Conservation (phyloP, 53 echinoderm and acorn worm genomes). For the Henricia sp. region DNA sequence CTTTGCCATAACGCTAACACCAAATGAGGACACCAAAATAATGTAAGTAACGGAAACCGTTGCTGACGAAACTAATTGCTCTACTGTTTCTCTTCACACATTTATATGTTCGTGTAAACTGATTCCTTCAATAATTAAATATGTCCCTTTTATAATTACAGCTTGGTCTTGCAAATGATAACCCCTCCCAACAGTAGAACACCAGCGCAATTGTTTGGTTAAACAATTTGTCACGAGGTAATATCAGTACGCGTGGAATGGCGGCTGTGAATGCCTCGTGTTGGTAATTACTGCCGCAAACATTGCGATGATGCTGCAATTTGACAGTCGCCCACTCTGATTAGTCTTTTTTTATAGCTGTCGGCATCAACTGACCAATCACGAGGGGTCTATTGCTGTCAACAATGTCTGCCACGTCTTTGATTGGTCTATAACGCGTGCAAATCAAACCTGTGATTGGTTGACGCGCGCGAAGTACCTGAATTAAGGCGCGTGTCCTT, state of each 20-base stretch:
- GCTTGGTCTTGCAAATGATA: neutral
- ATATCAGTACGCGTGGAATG: neutral
- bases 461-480: neutral
- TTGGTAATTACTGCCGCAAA: constrained; percentile 25
- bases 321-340: neutral
- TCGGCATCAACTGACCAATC: neutral
- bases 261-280: neutral
- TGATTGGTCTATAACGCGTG: neutral
- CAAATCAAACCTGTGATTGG: neutral
- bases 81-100: neutral
- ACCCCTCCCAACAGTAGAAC: neutral
- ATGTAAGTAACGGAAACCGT: too few species aligned
- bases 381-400: too few species aligned
- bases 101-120: neutral
- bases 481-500: neutral
- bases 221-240: neutral
- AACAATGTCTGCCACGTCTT: too few species aligned
- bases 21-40: too few species aligned
- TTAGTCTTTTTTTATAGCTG: neutral
- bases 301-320: constrained; percentile 1
- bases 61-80: constrained; percentile 37
- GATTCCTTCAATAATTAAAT: neutral
- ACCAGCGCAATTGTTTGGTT: neutral
- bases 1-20: too few species aligned
- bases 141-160: neutral